Percentiles rank a stretch among this genome's conserved stretches.
These are phyloP conservation scores for Colostygia pectinataria DNA, from an alignment of 2,888 invertebrate genomes.

Conservation along the genomic window DNA sequence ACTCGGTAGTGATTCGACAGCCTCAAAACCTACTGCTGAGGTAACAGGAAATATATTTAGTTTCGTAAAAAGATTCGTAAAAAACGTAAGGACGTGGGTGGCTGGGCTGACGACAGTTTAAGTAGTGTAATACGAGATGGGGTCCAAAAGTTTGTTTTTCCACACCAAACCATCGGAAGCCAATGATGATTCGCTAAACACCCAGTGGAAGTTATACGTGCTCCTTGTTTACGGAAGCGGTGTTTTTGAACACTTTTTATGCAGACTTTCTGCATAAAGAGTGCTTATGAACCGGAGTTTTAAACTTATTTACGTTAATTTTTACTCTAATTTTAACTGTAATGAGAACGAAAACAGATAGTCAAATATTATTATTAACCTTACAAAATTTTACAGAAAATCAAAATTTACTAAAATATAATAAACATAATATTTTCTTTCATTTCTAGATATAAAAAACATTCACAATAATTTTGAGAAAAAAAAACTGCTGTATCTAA, in stretches of 20 bases:
- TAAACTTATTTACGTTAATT: background rate
- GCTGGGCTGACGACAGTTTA: conserved; percentile 78
- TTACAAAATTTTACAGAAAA: too few species aligned
- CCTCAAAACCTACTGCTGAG: background rate
- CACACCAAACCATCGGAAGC: conserved; percentile 69
- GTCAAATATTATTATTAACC: too few species aligned
- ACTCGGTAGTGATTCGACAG: background rate
- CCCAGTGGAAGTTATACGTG: conserved; percentile 40
- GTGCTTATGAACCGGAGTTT: too few species aligned
- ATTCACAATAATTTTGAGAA: too few species aligned
- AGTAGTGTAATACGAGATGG: conserved; percentile 74
- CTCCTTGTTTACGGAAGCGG: conserved; percentile 50
- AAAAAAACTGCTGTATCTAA: background rate
- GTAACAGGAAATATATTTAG: conserved; percentile 75
- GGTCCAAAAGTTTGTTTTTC: conserved; percentile 75
- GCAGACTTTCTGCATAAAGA: background rate
- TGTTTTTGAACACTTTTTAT: conserved; percentile 29
- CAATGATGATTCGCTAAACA: conserved; percentile 62
- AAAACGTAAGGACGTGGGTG: conserved; percentile 74
- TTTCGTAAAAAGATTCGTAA: conserved; percentile 68
- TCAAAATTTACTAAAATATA: too few species aligned
- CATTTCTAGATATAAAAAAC: too few species aligned
- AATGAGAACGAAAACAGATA: background rate
- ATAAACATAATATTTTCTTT: too few species aligned
- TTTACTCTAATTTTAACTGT: too few species aligned